A percentile compares a stretch with the other conserved stretches of the same genome.
Evolutionary conservation across 2,797 vertebrate genomes (phyloP).

Genomic region (Melopsittacus undulatus): DNA sequence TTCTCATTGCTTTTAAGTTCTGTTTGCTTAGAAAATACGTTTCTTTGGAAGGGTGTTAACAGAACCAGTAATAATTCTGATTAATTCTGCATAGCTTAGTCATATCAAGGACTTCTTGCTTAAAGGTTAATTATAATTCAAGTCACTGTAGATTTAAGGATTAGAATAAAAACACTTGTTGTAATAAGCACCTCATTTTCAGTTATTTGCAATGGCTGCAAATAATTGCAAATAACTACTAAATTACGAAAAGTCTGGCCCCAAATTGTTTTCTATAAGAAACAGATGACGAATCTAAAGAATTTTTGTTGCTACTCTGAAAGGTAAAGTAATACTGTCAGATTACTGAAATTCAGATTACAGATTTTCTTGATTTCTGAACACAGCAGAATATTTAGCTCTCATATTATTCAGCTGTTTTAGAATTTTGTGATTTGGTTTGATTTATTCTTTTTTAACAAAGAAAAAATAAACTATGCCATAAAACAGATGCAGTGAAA

Average conservation of each 20-base stretch:
- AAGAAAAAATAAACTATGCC: neutral
- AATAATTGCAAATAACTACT: neutral
- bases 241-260: constrained; percentile 40
- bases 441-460: neutral
- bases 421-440: neutral
- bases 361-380: constrained; percentile 3
- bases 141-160: constrained; percentile 63
- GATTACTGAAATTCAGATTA: neutral
- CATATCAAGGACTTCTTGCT: constrained; percentile 50
- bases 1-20: constrained; percentile 50
- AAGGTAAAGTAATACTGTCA: neutral
- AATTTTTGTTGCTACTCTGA: constrained; percentile 26
- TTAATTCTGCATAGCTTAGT: constrained; percentile 67
- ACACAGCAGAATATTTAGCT: neutral
- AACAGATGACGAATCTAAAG: constrained; percentile 31
- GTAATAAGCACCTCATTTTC: constrained; percentile 28
- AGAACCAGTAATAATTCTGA: constrained; percentile 64
- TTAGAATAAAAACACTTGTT: constrained; percentile 60
- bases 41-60: constrained; percentile 59
- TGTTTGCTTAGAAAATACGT: neutral
- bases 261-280: constrained; percentile 19
- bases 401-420: neutral
- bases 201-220: constrained; percentile 39
- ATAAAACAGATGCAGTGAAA: neutral
- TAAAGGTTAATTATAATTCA: constrained; percentile 71